Conservation (phyloP, 2,797 vertebrate genomes). For the Bryconaethiops microstoma region DNA sequence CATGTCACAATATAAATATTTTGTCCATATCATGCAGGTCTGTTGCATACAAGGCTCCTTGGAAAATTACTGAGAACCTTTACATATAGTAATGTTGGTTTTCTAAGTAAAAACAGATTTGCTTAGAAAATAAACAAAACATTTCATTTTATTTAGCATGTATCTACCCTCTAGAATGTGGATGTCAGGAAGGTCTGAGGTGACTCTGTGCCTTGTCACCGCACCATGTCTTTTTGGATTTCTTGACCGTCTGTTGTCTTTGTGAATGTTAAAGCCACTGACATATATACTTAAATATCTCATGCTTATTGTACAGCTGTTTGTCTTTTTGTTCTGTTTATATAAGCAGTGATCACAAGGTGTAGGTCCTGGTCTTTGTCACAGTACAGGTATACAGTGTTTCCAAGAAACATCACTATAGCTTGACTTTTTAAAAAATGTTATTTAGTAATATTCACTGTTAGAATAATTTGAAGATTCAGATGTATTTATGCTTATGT, state of each 20-base stretch:
- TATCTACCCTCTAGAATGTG: background rate
- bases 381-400: background rate
- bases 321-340: conserved; percentile 22
- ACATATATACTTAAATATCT: background rate
- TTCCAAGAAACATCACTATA: background rate
- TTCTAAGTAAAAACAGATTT: too few species aligned
- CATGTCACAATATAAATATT: background rate
- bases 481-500: background rate
- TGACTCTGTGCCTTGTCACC: background rate
- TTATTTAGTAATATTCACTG: background rate
- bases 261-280: conserved; percentile 5
- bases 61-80: background rate
- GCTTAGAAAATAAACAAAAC: too few species aligned
- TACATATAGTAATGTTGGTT: background rate
- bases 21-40: background rate
- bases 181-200: background rate
- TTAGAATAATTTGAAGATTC: background rate
- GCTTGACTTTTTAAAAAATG: background rate
- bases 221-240: background rate
- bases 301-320: background rate
- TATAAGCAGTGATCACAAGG: background rate
- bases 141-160: too few species aligned
- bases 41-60: background rate
- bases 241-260: background rate
- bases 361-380: conserved; percentile 14